Percentiles rank a stretch among this genome's conserved stretches.
Conservation (phyloP, 2,888 invertebrate genomes). For the Rhabditophanes sp. region DNA sequence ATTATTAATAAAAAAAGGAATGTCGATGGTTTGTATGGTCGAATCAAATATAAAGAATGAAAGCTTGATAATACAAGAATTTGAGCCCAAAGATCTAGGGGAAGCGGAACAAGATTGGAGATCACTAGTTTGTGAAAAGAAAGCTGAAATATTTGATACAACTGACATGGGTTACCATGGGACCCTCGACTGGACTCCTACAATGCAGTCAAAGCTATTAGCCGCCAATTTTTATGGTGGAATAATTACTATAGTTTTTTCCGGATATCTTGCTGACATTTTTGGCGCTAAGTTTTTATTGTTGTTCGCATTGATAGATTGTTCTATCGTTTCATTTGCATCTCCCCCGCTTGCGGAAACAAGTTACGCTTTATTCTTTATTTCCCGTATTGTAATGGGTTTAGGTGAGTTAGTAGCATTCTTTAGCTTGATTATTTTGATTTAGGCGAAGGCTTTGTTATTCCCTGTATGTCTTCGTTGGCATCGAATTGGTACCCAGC, state of each 20-base stretch:
- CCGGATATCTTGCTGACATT: slow-evolving; percentile 23
- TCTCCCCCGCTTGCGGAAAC: slow-evolving; percentile 19
- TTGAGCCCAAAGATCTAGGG: too few species aligned
- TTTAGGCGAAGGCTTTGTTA: slow-evolving; percentile 17
- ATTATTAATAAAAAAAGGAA: too few species aligned
- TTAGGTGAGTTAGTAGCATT: slow-evolving; percentile 18
- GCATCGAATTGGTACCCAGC: slow-evolving; percentile 25
- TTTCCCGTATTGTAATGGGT: slow-evolving; percentile 24
- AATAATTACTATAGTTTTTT: slow-evolving; percentile 18
- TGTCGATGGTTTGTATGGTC: too few species aligned
- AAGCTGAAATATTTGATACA: too few species aligned
- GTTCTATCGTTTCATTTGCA: slow-evolving; percentile 13
- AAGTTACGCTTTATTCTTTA: slow-evolving; percentile 17
- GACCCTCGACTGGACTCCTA: slow-evolving; percentile 18
- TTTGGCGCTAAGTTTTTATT: slow-evolving; percentile 26
- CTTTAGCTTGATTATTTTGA: neutral
- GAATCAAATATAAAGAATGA: too few species aligned
- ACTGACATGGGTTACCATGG: too few species aligned
- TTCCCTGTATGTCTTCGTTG: slow-evolving; percentile 17
- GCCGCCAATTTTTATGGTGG: slow-evolving; percentile 28
- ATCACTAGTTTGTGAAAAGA: too few species aligned
- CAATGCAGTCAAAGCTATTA: slow-evolving; percentile 22
- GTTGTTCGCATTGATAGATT: slow-evolving; percentile 11
- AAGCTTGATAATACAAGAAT: too few species aligned
- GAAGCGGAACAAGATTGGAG: too few species aligned